phyloP scores from a whole-genome alignment of 2,113 vertebrate genomes.

The Eretmochelys imbricata region DNA sequence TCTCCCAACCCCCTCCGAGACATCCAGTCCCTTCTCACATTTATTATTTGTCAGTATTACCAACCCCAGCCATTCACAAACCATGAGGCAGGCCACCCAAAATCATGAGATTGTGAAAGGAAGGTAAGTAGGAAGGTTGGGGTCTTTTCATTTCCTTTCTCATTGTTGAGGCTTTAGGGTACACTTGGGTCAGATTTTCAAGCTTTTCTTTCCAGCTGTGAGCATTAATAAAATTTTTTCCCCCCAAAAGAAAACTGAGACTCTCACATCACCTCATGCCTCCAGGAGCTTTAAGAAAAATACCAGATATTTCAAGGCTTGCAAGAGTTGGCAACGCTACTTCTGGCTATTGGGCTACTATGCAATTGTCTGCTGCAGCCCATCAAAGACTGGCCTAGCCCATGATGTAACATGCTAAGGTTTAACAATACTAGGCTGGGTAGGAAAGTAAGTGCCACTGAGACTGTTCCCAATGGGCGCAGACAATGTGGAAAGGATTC shows the following conservation, averaged over 20 bases:
- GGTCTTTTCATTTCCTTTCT: not conserved
- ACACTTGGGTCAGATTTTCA: not conserved
- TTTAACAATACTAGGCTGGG: not conserved
- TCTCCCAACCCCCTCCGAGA: rapidly evolving
- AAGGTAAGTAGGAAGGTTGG: not conserved
- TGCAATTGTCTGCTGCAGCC: not conserved
- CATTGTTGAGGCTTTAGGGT: not conserved
- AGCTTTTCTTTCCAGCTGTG: not conserved
- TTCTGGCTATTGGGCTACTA: not conserved
- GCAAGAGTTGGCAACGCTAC: not conserved
- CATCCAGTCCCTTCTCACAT: not conserved
- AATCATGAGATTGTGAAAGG: not conserved
- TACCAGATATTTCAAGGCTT: not conserved
- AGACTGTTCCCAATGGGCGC: not conserved
- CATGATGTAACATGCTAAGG: not conserved
- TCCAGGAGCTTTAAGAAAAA: not conserved
- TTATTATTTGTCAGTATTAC: not conserved
- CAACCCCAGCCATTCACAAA: not conserved
- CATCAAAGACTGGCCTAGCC: not conserved
- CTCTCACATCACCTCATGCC: not conserved
- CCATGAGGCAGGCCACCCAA: not conserved
- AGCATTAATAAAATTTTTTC: not conserved
- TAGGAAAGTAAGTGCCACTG: not conserved
- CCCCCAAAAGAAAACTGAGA: not conserved
- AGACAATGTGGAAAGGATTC: not conserved